phyloP scores from a whole-genome alignment of 2,797 vertebrate genomes.

The Galaxias olidus region DNA sequence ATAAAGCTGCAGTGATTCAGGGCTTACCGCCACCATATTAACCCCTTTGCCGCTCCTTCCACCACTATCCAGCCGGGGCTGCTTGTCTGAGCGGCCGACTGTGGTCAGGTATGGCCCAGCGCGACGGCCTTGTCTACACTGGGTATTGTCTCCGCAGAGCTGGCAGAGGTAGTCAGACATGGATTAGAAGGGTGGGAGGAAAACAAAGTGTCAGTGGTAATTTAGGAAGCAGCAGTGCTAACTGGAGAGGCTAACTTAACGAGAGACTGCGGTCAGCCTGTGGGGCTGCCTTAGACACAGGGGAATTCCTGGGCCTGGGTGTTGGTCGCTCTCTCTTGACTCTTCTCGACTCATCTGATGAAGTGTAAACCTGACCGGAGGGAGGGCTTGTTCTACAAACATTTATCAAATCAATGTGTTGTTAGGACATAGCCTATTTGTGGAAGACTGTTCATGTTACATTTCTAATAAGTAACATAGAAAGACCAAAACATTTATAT shows the following conservation, averaged over 20 bases:
- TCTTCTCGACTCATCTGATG: constrained; percentile 31
- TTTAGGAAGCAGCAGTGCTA: constrained; percentile 13
- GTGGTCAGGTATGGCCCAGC: background rate
- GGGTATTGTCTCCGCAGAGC: constrained; percentile 14
- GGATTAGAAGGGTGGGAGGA: background rate
- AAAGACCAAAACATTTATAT: no score
- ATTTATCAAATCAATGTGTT: constrained; percentile 48
- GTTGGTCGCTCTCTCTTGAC: constrained; percentile 2
- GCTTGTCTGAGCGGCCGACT: background rate
- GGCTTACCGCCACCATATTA: background rate
- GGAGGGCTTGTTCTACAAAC: background rate
- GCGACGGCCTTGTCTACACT: background rate
- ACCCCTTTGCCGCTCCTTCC: background rate
- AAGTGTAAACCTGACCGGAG: constrained; percentile 15
- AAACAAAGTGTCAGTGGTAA: constrained; percentile 1
- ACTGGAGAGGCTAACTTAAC: constrained; percentile 13
- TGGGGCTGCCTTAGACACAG: background rate
- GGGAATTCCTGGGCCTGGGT: constrained; percentile 30
- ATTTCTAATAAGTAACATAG: no score
- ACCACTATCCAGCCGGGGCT: background rate
- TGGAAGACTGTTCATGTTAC: constrained; percentile 31
- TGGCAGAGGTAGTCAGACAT: background rate
- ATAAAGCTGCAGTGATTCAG: constrained; percentile 31
- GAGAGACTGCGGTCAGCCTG: constrained; percentile 15
- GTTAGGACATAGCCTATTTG: constrained; percentile 40